phyloP scores from a whole-genome alignment of 2,113 vertebrate genomes.

The Muntiacus reevesi region DNA sequence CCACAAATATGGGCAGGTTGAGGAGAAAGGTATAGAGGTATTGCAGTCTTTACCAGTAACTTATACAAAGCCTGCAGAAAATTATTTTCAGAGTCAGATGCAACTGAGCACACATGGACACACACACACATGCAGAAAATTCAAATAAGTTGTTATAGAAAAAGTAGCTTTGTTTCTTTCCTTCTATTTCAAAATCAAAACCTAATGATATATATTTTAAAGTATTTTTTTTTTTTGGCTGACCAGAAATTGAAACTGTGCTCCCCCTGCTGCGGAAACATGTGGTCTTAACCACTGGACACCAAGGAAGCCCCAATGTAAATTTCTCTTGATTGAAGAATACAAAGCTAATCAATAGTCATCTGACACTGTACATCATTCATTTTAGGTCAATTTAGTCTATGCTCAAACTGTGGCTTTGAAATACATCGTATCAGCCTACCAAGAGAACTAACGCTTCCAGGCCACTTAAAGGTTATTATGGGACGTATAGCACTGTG shows the following conservation, averaged over 20 bases:
- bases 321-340: constrained; percentile 39
- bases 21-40: constrained; percentile 11
- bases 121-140: background rate
- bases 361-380: background rate
- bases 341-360: background rate
- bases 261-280: background rate
- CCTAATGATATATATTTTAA: constrained; percentile 60
- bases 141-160: constrained; percentile 26
- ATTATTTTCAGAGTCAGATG: background rate
- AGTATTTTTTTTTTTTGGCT: background rate
- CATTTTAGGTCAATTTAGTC: background rate
- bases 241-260: background rate
- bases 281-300: background rate
- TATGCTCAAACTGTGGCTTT: background rate
- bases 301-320: background rate
- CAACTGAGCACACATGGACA: background rate
- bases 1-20: constrained; percentile 2
- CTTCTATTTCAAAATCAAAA: constrained; percentile 38
- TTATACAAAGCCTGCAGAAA: background rate
- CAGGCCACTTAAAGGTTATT: background rate
- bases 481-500: background rate
- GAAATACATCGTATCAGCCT: background rate
- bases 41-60: background rate
- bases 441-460: background rate
- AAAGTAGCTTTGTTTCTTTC: constrained; percentile 45